phyloP scores from a whole-genome alignment of 2,797 vertebrate species.

The Sparus aurata region DNA sequence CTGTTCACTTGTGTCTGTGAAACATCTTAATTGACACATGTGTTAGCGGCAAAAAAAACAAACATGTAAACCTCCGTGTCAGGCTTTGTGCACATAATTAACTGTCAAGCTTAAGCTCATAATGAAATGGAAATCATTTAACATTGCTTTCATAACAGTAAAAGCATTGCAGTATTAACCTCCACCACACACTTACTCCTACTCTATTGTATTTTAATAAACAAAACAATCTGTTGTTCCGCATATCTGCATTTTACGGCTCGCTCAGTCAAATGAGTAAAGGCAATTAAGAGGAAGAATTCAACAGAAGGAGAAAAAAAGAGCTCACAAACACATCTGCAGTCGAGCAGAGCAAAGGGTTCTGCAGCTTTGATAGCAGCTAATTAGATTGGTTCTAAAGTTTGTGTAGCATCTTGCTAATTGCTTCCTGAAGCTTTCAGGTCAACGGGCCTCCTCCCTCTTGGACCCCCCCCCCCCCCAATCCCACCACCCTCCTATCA shows the following conservation, averaged over 20 bases:
- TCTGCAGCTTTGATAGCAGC: constrained; percentile 83
- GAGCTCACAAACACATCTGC: constrained; percentile 65
- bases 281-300: constrained; percentile 83
- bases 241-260: constrained; percentile 81
- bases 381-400: constrained; percentile 84
- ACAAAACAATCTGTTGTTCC: constrained; percentile 83
- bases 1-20: constrained; percentile 25
- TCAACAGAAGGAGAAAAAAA: constrained; percentile 66
- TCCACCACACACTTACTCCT: constrained; percentile 58
- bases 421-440: constrained; percentile 83
- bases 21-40: constrained; percentile 37
- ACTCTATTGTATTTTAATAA: constrained; percentile 80
- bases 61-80: constrained; percentile 45
- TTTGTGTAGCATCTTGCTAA: constrained; percentile 81
- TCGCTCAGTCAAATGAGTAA: constrained; percentile 82
- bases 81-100: constrained; percentile 72
- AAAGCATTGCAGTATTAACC: constrained; percentile 65
- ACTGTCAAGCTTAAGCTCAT: constrained; percentile 70
- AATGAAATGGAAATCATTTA: constrained; percentile 61
- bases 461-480: constrained; percentile 47
- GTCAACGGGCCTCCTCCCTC: constrained; percentile 78
- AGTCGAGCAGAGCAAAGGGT: constrained; percentile 73
- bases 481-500: constrained; percentile 46
- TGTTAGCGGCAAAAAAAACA: constrained; percentile 13
- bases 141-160: constrained; percentile 60